Evolutionary conservation across 2,113 vertebrate species (phyloP), one percentile per base, ranked within the genome.

Genomic region (Galeopterus variegatus): DNA sequence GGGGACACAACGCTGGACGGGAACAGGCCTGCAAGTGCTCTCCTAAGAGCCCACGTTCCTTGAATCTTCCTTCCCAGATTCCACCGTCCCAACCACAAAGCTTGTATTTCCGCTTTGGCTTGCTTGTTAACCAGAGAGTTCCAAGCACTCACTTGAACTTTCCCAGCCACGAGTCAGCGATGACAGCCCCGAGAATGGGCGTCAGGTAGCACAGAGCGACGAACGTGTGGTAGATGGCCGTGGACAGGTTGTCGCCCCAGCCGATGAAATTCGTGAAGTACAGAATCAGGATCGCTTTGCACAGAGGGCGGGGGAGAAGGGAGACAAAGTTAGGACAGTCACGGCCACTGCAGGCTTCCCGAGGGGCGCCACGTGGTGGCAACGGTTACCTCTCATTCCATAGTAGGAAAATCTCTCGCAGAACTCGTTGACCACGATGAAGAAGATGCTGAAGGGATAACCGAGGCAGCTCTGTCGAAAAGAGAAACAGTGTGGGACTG

Each of bases 371-470:
- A 18, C 0, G 23, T 6, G 8, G 28, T 2, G 0, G 24, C 19
- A 19, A n/a, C 87, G 93, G 21, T 98, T 98, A 99, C 99, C 99
- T 99, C 98, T 98, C 99, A 99, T 99, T 97, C 99, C 99, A 99
- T 99, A 99, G 98, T 99, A 99, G 98, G 99, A 99, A 97, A 99
- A 99, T 31, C 99, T 98, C 98, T 99, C 99, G 0, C 99, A 99
- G 98, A 99, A 99, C 98, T 99, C 99, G 97, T 99, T 99, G 96
- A 99, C 79, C 93, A 99, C 97, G 0, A 99, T 99, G 98, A 99
- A 99, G 98, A 99, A 99, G 97, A 99, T 99, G 98, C 99, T 99
- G 97, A 99, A 1, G 0, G 99, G 99, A 91, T 99, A 99, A 5
- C 99, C 99, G 77, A 97, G 98, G 95, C 97, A 98, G 48, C n/a